Conservation (phyloP, 1,140 invertebrate species). For the silkworm (Bombyx mori) region ASM3026992v2 NC_085115.1:5770001-5770500, state of each 20-base stretch:
- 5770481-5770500: no score
- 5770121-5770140: conserved; percentile 61
- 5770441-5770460: no score
- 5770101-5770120: conserved; percentile 23
- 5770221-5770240: conserved; percentile 60
- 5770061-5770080: conserved; percentile 86
- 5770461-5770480: no score
- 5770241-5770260: conserved; percentile 47
- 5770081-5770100: conserved; percentile 70
- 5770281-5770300: conserved; percentile 59
- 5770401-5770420: neutral
- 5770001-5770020: conserved; percentile 81
- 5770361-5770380: neutral
- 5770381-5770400: neutral
- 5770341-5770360: no score
- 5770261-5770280: conserved; percentile 61
- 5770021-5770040: conserved; percentile 88
- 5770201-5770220: conserved; percentile 75
- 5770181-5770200: conserved; percentile 67
- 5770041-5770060: conserved; percentile 90
- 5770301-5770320: conserved; percentile 36
- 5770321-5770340: no score
- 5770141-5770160: conserved; percentile 74
- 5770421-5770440: neutral
- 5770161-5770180: conserved; percentile 71